Base-by-base conservation (phyloP, 2,797 vertebrate species). In the Orientallactaga sibirica region DNA sequence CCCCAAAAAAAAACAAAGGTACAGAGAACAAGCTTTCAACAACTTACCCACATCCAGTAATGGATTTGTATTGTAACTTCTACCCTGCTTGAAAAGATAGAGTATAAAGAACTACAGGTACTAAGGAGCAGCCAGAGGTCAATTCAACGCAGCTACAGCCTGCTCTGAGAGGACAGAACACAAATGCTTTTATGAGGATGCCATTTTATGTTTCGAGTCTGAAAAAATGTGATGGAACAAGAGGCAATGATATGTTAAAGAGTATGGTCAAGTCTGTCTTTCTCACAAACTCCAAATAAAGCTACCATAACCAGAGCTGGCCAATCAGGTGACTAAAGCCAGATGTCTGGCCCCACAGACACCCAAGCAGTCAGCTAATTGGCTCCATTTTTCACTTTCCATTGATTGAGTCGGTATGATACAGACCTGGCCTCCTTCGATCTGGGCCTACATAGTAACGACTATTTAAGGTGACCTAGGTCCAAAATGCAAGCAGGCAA, bases 341-440 rank as follows among this genome's bases (percentile, higher is more conserved):
- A 88, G 68, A 67, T 16, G 71, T 84, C 94, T 87, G 80, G 88
- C 80, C 68, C 88, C 58, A 2, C 29, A 55, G 90, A 96, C 90
- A 93, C 84, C 89, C 86, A 71, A 43, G 79, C 92, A 84, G 90
- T 64, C 76, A 62, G 96, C 68, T 94, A 96, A 97, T 58, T 91
- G 92, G 93, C 88, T 93, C 83, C 92, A 95, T 93, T 96, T 97
- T 94, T 95, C 96, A 96, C 79, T 94, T 91, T 92, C 91, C 33
- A 8, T 79, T 78, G 88, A 96, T 85, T 87, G 90, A 88, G 91
- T 93, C 92, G 27, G 52, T 92, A 92, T 92, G 92, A 92, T 93
- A 95, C 88, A 89, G 84, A 86, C 88, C 93, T 76, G 88, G 94
- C 55, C 84, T 43, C 70, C 86, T 96, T 97, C 48, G 2, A 92